These are phyloP conservation scores for Agrypnia vestita DNA, from an alignment of 1,140 invertebrate species.

Conservation along the genomic window DNA sequence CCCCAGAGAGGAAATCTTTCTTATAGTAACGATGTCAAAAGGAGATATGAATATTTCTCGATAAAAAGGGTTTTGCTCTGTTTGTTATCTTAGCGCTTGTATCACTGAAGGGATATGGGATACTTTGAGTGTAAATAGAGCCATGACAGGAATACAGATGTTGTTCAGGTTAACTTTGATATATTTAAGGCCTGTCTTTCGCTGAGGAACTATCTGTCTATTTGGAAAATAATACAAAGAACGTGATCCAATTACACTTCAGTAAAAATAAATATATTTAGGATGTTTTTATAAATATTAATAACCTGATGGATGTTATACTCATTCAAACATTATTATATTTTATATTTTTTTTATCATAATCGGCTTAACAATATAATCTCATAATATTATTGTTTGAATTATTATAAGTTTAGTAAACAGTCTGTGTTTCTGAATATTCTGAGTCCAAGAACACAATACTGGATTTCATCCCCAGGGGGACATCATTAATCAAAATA, in stretches of 20 bases:
- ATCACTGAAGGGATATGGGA: slow-evolving; percentile 49
- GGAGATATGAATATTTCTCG: slow-evolving; percentile 57
- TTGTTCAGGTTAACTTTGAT: slow-evolving; percentile 33
- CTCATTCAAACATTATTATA: not conserved
- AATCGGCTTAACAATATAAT: not conserved
- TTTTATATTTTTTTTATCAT: not conserved
- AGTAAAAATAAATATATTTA: no score
- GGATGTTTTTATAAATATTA: no score
- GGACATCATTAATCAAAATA: no score
- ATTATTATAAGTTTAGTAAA: not conserved
- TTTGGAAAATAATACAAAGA: slow-evolving; percentile 16
- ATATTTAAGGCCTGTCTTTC: slow-evolving; percentile 3
- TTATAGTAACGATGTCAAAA: slow-evolving; percentile 52
- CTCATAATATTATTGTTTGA: not conserved
- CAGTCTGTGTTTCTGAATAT: no score
- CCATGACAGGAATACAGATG: slow-evolving; percentile 50
- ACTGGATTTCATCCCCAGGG: no score
- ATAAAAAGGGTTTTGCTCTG: slow-evolving; percentile 55
- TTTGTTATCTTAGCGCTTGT: slow-evolving; percentile 54
- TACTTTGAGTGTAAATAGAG: slow-evolving; percentile 47
- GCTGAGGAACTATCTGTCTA: no score
- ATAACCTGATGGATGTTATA: no score
- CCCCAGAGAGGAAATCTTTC: slow-evolving; percentile 50
- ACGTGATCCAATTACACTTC: slow-evolving; percentile 28
- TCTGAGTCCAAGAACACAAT: no score